Evolutionary conservation across 2,113 vertebrate genomes (phyloP), one percentile per base, ranked within the genome.

Genomic region (Nematolebias whitei): DNA sequence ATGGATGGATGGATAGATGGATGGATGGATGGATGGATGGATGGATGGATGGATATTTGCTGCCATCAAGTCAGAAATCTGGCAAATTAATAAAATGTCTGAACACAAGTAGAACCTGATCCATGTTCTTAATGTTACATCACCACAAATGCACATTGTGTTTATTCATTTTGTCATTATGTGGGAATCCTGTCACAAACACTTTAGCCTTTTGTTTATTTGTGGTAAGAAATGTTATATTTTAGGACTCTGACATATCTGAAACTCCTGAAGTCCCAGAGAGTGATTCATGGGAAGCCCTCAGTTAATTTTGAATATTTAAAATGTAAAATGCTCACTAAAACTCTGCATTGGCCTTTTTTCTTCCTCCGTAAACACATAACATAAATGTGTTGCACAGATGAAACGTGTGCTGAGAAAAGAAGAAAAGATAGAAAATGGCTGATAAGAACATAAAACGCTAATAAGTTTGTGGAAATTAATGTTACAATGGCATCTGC

Each of bases 181-280:
- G 41, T 90, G 89, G 86, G 85, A 89, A 91, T 83, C 60, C 19
- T 13, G 44, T 61, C 53, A 68, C 29, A 26, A 39, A 60, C 45
- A 38, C 20, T 47, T 52, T 11, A 24, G 58, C 69, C 53, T 47
- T 65, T 47, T 71, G 68, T 79, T 77, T 63, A 50, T 68, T 69
- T 70, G 79, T 76, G 81, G 85, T 79, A 15, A 78, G 49, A 54
- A 44, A 71, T 51, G 69, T 63, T 63, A 26, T 87, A 88, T 89
- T 89, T 88, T 84, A 87, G 78, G 77, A 79, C 58, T 56, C 44
- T 10, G 48, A 71, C 52, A 68, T 68, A 63, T 85, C 71, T 77
- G 38, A 76, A 69, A 72, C 82, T 68, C 62, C 45, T 35, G 51
- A n/a, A 72, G 58, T 79, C 83, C 77, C 67, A 77, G 53, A 63